Percentiles rank a stretch among this genome's conserved stretches.
Evolutionary conservation across 2,888 invertebrate genomes (phyloP).

Genomic region (Platycheirus rosarum): DNA sequence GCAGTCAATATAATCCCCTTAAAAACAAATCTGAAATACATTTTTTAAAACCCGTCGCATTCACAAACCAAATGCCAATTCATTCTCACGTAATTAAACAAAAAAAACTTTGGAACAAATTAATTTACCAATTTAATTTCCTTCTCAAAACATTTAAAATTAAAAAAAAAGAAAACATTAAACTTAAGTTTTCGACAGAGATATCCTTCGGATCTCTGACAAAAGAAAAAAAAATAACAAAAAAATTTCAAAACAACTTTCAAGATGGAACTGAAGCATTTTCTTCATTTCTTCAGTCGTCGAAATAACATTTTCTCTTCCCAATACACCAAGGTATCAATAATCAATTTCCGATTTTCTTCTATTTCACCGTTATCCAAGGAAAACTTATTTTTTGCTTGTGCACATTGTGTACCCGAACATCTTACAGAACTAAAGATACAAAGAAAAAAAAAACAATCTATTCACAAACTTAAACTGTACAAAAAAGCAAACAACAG

Average conservation of each 20-base stretch:
- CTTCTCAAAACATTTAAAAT: constrained; percentile 29
- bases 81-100: constrained; percentile 30
- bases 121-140: constrained; percentile 38
- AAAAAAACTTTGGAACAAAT: constrained; percentile 53
- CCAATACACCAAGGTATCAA: constrained; percentile 61
- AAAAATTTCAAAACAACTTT: constrained; percentile 42
- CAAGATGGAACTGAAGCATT: constrained; percentile 41
- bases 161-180: constrained; percentile 3
- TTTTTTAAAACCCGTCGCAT: background rate
- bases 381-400: constrained; percentile 5
- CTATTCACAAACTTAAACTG: constrained; percentile 68
- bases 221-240: background rate
- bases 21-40: too few relatives aligned
- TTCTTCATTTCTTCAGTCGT: constrained; percentile 20
- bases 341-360: constrained; percentile 63
- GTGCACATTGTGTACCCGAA: background rate
- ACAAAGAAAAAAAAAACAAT: constrained; percentile 30
- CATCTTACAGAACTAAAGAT: constrained; percentile 11
- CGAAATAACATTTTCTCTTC: constrained; percentile 50
- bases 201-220: background rate
- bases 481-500: constrained; percentile 33
- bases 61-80: constrained; percentile 29
- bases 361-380: constrained; percentile 25
- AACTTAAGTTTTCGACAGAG: constrained; percentile 10
- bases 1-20: too few relatives aligned